Conservation (phyloP, 1,140 invertebrate genomes). For the Drosophila grimshawi region DNA sequence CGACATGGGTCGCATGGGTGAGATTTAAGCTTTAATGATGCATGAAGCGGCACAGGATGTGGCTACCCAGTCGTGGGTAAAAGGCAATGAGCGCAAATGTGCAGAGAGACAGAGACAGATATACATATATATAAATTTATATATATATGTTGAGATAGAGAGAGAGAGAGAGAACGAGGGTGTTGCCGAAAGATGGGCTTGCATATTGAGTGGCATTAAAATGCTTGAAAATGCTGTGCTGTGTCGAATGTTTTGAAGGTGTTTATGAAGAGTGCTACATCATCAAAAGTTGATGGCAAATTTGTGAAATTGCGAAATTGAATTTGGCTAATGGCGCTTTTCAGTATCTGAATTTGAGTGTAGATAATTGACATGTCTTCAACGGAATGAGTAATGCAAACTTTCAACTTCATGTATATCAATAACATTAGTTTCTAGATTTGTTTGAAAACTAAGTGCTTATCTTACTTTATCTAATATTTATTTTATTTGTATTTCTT, state of each 20-base stretch:
- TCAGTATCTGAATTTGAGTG: background rate
- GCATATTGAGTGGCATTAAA: slow-evolving; percentile 83
- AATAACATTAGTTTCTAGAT: background rate
- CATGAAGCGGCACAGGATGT: slow-evolving; percentile 82
- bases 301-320: slow-evolving; percentile 52
- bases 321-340: slow-evolving; percentile 26
- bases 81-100: slow-evolving; percentile 81
- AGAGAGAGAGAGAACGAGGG: background rate
- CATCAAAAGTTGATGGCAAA: slow-evolving; percentile 37
- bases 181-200: slow-evolving; percentile 56
- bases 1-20: slow-evolving; percentile 79
- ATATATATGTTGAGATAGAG: background rate
- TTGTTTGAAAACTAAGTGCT: background rate
- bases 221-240: slow-evolving; percentile 70
- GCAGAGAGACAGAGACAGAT: slow-evolving; percentile 27
- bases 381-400: background rate
- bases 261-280: slow-evolving; percentile 69
- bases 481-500: background rate
- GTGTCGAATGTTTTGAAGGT: slow-evolving; percentile 63
- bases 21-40: slow-evolving; percentile 83
- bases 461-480: background rate
- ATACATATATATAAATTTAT: too few relatives aligned
- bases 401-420: too few relatives aligned
- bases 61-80: slow-evolving; percentile 81
- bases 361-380: slow-evolving; percentile 21